Base-by-base conservation (phyloP, 1,140 invertebrate genomes). In the Megathymus violae region DNA sequence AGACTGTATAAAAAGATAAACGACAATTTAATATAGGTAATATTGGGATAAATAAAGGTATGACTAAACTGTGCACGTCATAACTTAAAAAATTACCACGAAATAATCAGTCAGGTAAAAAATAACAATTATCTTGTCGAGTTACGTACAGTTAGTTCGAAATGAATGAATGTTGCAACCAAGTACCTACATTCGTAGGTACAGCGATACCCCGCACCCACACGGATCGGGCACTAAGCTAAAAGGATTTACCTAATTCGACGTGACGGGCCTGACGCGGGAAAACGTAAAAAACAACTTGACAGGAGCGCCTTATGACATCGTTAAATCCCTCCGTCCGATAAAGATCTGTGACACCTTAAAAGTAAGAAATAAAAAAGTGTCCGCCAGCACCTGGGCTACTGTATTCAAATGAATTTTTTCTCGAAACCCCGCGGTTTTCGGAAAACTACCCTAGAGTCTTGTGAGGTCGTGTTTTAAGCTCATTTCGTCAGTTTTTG, bases 301-400 rank as follows among this genome's bases (percentile, higher is more conserved):
- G 86, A 89, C 84, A 79, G 74, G 78, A 76, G 78, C 74, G 79
- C 78, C 81, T 80, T 85, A 87, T 76, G 78, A 83, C 80, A 78
- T 83, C 84, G 84, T 89, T 89, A 88, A 89, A 88, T 82, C 83
- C 83, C 76, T 80, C 80, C 83, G 73, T 46, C 64, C 67, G 85
- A 89, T 89, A 89, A 85, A 81, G 80, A 89, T 89, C 86, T 79
- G 84, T 89, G 86, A 88, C 86, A 89, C 85, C 84, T 87, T 76
- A 54, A 44, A 41, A 58, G 63, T 64, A 72, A 59, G 56, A 74
- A 77, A 74, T 76, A 67, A 61, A 67, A 73, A 72, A 78, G 67
- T 74, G 71, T 74, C 72, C 78, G 65, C 74, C 74, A 51, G 68
- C 82, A 83, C 71, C 83, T 84, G 85, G 78, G 74, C 82, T 89